phyloP scores from a whole-genome alignment of 2,888 invertebrate genomes.

The Trichacis sp. region DNA sequence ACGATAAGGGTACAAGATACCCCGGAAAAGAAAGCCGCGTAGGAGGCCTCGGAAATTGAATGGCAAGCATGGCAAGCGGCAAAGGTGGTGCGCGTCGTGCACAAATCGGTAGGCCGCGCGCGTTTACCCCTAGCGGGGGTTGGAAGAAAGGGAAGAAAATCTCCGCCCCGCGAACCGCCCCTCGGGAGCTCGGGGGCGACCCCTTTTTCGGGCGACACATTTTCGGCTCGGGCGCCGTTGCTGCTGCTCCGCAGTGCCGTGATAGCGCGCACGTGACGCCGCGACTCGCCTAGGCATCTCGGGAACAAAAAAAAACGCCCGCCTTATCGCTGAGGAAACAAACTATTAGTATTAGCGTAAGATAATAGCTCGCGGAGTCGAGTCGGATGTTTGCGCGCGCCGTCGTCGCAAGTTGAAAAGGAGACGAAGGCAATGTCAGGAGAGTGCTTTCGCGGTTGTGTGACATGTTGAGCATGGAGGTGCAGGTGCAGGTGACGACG shows the following conservation, averaged over 20 bases:
- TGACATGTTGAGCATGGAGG: slow-evolving; percentile 42
- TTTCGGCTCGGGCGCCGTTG: slow-evolving; percentile 28
- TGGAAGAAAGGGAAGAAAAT: slow-evolving; percentile 48
- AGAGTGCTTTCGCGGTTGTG: no score
- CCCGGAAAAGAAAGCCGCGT: no score
- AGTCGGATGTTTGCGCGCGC: slow-evolving; percentile 37
- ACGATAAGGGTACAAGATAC: no score
- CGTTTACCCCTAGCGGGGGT: no score
- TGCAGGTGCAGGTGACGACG: slow-evolving; percentile 55
- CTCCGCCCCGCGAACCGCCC: slow-evolving; percentile 54
- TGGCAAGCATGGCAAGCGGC: slow-evolving; percentile 23
- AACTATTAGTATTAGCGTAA: slow-evolving; percentile 60
- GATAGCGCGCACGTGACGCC: slow-evolving; percentile 35
- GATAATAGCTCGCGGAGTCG: slow-evolving; percentile 54
- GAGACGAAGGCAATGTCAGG: no score
- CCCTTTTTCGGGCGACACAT: slow-evolving; percentile 50
- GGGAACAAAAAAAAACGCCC: slow-evolving; percentile 34
- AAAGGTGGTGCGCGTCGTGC: slow-evolving; percentile 31
- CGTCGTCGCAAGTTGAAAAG: no score
- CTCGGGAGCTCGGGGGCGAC: slow-evolving; percentile 32
- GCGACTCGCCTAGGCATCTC: background rate
- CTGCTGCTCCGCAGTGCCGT: background rate
- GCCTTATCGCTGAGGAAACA: slow-evolving; percentile 64
- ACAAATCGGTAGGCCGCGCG: no score
- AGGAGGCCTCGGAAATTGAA: slow-evolving; percentile 28